Conservation (phyloP, 2,797 vertebrate genomes). For the Lerista edwardsae region DNA sequence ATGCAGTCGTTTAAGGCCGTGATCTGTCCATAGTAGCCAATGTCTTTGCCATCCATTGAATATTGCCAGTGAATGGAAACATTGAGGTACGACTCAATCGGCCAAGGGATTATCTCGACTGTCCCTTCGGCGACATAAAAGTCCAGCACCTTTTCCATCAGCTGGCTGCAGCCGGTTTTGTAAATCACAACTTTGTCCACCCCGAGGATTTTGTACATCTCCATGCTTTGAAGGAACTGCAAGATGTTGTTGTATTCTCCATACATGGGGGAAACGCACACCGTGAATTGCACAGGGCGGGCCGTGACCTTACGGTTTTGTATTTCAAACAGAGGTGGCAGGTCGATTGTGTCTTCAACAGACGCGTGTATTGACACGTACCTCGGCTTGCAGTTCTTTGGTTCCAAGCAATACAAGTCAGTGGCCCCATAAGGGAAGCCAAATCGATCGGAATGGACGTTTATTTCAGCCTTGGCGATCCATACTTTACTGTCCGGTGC, state of each 20-base stretch:
- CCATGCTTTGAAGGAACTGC: constrained; percentile 76
- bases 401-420: constrained; percentile 62
- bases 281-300: constrained; percentile 69
- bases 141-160: constrained; percentile 72
- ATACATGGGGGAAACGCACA: constrained; percentile 79
- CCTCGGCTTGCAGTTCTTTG: constrained; percentile 28
- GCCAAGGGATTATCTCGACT: constrained; percentile 76
- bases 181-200: constrained; percentile 74
- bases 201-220: constrained; percentile 77
- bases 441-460: constrained; percentile 70
- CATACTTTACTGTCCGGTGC: not conserved
- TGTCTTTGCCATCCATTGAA: constrained; percentile 38
- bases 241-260: constrained; percentile 76
- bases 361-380: constrained; percentile 53
- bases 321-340: constrained; percentile 61
- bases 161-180: constrained; percentile 73
- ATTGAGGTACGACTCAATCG: constrained; percentile 68
- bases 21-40: constrained; percentile 79
- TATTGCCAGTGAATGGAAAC: constrained; percentile 66
- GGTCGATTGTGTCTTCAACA: not conserved
- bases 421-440: constrained; percentile 66
- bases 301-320: constrained; percentile 32
- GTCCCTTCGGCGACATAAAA: constrained; percentile 72
- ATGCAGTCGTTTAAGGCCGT: constrained; percentile 78
- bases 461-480: constrained; percentile 35